Conservation (phyloP, 2,888 invertebrate species). For the Brassicogethes aeneus region DNA sequence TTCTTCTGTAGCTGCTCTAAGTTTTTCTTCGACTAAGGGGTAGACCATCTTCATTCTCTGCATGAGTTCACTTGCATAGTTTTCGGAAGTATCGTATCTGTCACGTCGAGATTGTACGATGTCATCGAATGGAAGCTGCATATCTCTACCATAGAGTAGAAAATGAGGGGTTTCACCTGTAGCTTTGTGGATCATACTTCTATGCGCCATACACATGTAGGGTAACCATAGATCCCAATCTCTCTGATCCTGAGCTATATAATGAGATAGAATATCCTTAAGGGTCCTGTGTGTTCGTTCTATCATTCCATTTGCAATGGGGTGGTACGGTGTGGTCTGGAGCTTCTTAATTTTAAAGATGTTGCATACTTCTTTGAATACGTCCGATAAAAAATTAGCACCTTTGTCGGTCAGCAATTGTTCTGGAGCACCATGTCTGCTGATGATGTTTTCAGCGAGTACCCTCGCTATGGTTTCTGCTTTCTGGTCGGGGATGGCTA, state of each 20-base stretch:
- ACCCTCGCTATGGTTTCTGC: slow-evolving; percentile 17
- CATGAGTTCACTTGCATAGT: slow-evolving; percentile 11
- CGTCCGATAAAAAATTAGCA: slow-evolving; percentile 16
- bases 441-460: slow-evolving; percentile 16
- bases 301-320: slow-evolving; percentile 2
- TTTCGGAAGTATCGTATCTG: slow-evolving; percentile 11
- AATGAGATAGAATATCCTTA: slow-evolving; percentile 19
- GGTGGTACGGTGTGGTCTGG: slow-evolving; percentile 4
- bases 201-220: slow-evolving; percentile 15
- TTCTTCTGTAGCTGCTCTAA: no score
- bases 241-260: slow-evolving; percentile 16
- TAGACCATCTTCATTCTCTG: background rate
- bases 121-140: slow-evolving; percentile 13
- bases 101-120: slow-evolving; percentile 8
- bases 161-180: slow-evolving; percentile 16
- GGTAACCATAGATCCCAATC: no score
- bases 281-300: slow-evolving; percentile 16
- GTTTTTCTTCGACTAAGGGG: background rate
- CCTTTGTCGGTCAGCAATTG: slow-evolving; percentile 21
- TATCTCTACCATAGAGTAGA: slow-evolving; percentile 14
- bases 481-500: slow-evolving; percentile 17
- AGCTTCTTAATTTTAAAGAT: slow-evolving; percentile 3
- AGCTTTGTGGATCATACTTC: slow-evolving; percentile 10
- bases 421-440: slow-evolving; percentile 20
- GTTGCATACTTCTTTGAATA: slow-evolving; percentile 8